A percentile compares a stretch with the other conserved stretches of the same genome.
Conservation (phyloP, 2,113 vertebrate genomes). For the Melanostigma gelatinosum region DNA sequence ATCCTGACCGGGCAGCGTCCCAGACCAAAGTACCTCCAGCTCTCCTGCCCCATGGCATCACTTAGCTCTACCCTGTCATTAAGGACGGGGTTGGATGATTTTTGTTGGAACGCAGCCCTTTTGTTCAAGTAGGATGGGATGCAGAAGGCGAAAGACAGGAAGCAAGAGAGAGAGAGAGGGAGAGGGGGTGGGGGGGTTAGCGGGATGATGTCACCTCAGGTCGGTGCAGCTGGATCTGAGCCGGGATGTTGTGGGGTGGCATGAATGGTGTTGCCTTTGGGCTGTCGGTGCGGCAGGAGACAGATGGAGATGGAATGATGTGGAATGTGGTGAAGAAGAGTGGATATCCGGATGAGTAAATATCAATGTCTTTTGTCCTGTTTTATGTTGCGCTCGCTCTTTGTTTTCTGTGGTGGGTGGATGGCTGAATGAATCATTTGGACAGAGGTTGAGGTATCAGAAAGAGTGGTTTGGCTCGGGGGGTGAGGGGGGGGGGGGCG, state of each 20-base stretch:
- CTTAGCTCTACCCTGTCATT: conserved; percentile 83
- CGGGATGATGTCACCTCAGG: conserved; percentile 80
- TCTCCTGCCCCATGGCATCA: conserved; percentile 78
- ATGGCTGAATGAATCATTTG: conserved; percentile 77
- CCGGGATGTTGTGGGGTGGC: conserved; percentile 55
- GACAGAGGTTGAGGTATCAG: conserved; percentile 70
- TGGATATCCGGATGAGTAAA: conserved; percentile 55
- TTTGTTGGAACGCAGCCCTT: conserved; percentile 76
- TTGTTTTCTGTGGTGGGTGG: conserved; percentile 74
- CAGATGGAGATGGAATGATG: conserved; percentile 38
- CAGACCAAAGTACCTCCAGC: conserved; percentile 78
- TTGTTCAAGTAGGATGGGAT: conserved; percentile 70
- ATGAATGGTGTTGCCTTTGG: conserved; percentile 67
- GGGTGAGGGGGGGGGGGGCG: conserved; percentile 8
- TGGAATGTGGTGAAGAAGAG: conserved; percentile 40
- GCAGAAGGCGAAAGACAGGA: conserved; percentile 19
- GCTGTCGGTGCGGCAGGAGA: conserved; percentile 20
- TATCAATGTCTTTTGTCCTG: conserved; percentile 23
- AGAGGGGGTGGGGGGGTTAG: background rate
- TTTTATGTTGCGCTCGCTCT: conserved; percentile 67
- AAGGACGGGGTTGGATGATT: conserved; percentile 71
- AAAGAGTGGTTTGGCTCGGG: conserved; percentile 67
- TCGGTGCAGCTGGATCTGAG: conserved; percentile 64
- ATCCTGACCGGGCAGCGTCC: conserved; percentile 71
- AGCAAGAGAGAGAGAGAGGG: background rate